Conservation (phyloP, 2,888 invertebrate species). For the Eupeodes latifasciatus region DNA sequence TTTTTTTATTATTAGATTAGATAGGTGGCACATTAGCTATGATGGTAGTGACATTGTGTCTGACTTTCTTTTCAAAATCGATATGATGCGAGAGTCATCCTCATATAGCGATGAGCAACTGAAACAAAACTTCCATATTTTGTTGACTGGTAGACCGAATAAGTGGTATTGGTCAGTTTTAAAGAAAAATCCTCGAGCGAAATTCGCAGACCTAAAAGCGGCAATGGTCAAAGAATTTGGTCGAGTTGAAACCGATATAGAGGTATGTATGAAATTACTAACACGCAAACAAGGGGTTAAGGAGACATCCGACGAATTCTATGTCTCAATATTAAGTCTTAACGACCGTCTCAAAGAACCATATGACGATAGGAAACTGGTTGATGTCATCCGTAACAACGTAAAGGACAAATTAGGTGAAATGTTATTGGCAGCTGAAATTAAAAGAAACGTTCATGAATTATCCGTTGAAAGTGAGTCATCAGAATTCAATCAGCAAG, state of each 20-base stretch:
- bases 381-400: background rate
- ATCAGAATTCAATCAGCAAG: too few relatives aligned
- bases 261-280: background rate
- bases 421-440: background rate
- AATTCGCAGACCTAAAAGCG: background rate
- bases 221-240: background rate
- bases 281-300: background rate
- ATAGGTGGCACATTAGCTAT: too few relatives aligned
- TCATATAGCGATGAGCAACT: too few relatives aligned
- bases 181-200: background rate
- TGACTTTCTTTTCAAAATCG: too few relatives aligned
- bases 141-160: too few relatives aligned
- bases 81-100: too few relatives aligned
- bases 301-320: too few relatives aligned
- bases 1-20: too few relatives aligned
- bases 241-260: background rate
- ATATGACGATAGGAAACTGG: background rate
- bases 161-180: background rate
- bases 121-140: too few relatives aligned
- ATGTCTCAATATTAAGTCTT: too few relatives aligned
- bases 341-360: constrained; percentile 3
- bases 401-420: background rate
- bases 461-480: too few relatives aligned
- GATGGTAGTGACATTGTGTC: too few relatives aligned
- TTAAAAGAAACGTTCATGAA: background rate